Evolutionary conservation across 2,888 invertebrate species (phyloP), one percentile per base, ranked within the genome.

Genomic region (Cosmorhoe ocellata): DNA sequence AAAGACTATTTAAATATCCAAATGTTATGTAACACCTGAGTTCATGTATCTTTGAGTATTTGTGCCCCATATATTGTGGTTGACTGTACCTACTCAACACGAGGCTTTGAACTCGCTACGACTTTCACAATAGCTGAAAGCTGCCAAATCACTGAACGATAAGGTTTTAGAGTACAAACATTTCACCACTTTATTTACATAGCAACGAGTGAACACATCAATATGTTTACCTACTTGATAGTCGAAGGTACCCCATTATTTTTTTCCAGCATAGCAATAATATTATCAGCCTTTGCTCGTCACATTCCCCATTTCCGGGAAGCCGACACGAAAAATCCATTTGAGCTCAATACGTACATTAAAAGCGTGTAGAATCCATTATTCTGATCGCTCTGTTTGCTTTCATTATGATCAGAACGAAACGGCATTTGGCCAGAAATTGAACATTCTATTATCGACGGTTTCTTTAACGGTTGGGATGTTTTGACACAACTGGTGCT

Each of bases 261-360:
- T 40, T 30, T 42, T 32, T 24, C 6, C 6, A 24, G 6, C 24
- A 24, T 40, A 8, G 37, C 41, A 34, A 43, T 46, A 53, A 51
- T 46, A 54, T 51, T 48, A 55, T 54, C 33, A 38, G 32, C 43
- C 41, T 31, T 36, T 24, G 32, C 38, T 47, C 53, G 50, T 53
- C 55, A 51, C 51, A 28, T 43, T 34, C 22, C 38, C 39, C 47
- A 43, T 53, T 56, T 56, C 55, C 59, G 27, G 47, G 11, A 51
- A 39, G 44, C 18, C 37, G 40, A 62, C 61, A 62, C 41, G 61
- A 51, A 59, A 62, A 62, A 52, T 42, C 61, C 59, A 62, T 62
- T 61, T 56, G 36, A 53, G 44, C 24, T 18, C 56, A 32, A 49
- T 53, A 45, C 38, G 28, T 38, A 39, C 48, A 48, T 44, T 39